Evolutionary conservation across 53 echinoderm and acorn worm genomes (phyloP), one percentile per base, ranked within the genome.

Genomic region (Patiria pectinifera): DNA sequence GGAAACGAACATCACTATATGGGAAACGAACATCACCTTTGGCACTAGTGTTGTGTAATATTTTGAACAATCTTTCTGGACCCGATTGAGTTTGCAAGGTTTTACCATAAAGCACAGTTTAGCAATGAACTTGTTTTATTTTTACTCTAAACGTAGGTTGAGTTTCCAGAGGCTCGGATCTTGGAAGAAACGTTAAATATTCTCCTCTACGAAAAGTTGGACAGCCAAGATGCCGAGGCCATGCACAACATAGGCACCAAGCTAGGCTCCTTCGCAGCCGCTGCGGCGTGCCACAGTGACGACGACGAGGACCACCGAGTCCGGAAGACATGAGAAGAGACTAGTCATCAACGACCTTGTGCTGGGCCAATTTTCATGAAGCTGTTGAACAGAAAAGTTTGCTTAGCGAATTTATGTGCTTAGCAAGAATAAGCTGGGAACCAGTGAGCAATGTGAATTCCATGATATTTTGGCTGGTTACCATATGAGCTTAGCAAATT

Each of bases 161-260:
- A 99, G 92, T 99, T 99, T 79, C 99, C 99, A n/a, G 99, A 99
- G 85, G 97, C 99, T 6, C 95, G 97, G 26, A 97, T 99, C 94
- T 76, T 97, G 59, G 99, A 99, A 84, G 99, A 99, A 86, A 99
- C 99, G 6, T 94, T 99, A 75, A 99, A 99, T 61, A 97, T 97
- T 60, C 86, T 99, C 71, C 96, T 99, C 80, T 97, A 99, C 59
- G 99, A 99, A 92, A 92, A 94, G 69, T 75, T 94, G 18, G 96
- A 96, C 47, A 93, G 96, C 69, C 91, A 86, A 70, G 95, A 95
- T 26, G 91, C 83, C 4, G 95, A 92, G 15, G 89, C 86, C 48
- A 71, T 94, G 86, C 95, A 94, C 15, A 89, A 94, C 63, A 86
- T 94, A 1, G 90, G 94, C 85, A 91, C 94, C 60, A 92, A 90